A percentile compares a stretch with the other conserved stretches of the same genome.
These are phyloP conservation scores for Piscicola geometra DNA, from an alignment of 2,888 invertebrate genomes.

Conservation along the genomic window DNA sequence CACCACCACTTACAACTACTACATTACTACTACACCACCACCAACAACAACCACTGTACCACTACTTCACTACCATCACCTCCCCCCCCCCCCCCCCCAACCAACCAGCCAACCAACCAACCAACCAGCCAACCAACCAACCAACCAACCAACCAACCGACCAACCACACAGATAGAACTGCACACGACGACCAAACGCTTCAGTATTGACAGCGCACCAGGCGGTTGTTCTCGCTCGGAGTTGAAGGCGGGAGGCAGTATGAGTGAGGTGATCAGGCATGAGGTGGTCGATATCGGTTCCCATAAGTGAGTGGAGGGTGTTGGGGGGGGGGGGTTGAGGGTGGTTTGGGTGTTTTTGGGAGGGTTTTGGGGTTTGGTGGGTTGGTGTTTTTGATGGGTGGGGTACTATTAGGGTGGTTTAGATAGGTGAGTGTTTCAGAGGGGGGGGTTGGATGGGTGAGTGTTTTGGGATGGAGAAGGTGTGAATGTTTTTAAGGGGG, in stretches of 20 bases:
- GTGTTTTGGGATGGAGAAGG: no score
- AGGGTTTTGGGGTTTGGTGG: background rate
- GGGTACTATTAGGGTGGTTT: no score
- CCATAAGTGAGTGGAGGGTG: conserved; percentile 66
- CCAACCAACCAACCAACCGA: background rate
- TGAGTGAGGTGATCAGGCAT: conserved; percentile 92
- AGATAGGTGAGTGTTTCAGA: no score
- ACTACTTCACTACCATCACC: background rate
- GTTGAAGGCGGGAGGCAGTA: conserved; percentile 69
- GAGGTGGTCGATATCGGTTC: conserved; percentile 99
- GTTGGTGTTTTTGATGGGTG: no score
- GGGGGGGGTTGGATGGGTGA: no score
- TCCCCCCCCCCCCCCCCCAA: no score
- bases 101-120: background rate
- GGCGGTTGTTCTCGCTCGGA: background rate
- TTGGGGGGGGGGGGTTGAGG: no score
- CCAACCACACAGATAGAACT: conserved; percentile 70
- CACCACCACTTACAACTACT: no score
- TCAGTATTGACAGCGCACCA: conserved; percentile 54
- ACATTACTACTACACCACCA: no score
- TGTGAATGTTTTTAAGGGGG: no score
- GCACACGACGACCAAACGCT: conserved; percentile 82
- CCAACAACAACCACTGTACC: background rate
- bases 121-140: background rate
- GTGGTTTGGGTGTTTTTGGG: background rate